A percentile compares a stretch with the other conserved stretches of the same genome.
phyloP scores from a whole-genome alignment of 2,797 vertebrate species.

The Balearica regulorum region DNA sequence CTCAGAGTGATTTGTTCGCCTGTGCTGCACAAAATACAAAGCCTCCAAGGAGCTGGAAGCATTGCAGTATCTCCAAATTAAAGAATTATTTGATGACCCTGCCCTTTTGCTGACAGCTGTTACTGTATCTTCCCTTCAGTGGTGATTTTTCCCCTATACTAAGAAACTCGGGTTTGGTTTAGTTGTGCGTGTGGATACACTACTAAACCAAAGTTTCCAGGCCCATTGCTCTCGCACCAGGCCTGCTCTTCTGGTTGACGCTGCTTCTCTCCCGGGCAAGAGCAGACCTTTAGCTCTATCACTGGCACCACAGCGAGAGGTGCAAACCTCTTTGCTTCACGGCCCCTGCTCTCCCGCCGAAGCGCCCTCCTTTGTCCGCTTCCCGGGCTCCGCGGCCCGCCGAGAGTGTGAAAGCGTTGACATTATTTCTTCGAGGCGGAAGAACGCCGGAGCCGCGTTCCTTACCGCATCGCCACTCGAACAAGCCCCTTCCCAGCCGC shows the following conservation, averaged over 20 bases:
- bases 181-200: accelerated
- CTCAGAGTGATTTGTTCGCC: neutral
- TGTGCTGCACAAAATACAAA: neutral
- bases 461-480: neutral
- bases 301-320: accelerated
- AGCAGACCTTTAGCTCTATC: neutral
- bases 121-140: accelerated
- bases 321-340: accelerated
- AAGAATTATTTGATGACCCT: neutral
- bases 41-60: neutral
- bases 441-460: accelerated
- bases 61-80: neutral
- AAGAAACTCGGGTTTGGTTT: no score
- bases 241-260: accelerated
- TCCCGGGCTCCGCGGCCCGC: neutral
- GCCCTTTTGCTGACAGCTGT: neutral
- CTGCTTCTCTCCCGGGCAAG: accelerated
- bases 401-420: accelerated
- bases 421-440: neutral
- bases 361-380: no score
- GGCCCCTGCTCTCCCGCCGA: no score
- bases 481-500: neutral
- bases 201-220: accelerated
- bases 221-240: accelerated
- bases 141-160: accelerated